These are phyloP conservation scores for Irena cyanogastra DNA, from an alignment of 2,113 vertebrate genomes.

Conservation along the genomic window DNA sequence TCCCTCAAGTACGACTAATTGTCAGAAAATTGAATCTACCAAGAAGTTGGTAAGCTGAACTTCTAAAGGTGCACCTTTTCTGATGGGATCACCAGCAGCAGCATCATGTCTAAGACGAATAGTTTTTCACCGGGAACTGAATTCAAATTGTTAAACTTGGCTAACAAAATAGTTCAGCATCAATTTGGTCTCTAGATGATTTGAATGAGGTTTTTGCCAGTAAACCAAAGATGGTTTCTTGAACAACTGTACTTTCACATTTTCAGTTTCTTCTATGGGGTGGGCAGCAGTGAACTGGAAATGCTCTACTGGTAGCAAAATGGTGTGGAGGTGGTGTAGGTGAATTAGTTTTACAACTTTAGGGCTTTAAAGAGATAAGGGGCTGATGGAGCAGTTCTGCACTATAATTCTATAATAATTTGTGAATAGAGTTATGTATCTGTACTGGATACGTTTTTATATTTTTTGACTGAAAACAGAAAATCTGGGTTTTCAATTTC, in stretches of 20 bases:
- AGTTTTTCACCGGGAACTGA: not conserved
- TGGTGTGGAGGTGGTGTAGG: fast-evolving
- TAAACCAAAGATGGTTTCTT: not conserved
- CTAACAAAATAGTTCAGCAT: not conserved
- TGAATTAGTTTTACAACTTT: not conserved
- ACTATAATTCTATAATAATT: not conserved
- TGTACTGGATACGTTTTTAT: not conserved
- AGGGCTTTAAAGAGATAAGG: not conserved
- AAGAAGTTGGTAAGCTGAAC: not conserved
- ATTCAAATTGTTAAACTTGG: not conserved
- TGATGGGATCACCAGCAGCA: not conserved
- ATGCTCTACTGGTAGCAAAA: not conserved
- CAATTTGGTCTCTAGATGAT: not conserved
- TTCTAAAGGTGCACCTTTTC: not conserved
- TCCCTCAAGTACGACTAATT: not conserved
- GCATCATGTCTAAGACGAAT: not conserved
- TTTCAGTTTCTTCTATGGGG: not conserved
- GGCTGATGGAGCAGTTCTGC: not conserved
- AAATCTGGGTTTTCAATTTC: not conserved
- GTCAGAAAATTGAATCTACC: not conserved
- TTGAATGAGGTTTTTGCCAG: not conserved
- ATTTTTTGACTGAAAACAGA: not conserved
- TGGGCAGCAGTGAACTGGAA: not conserved
- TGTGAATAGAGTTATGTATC: not conserved
- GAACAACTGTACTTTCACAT: not conserved